Evolutionary conservation across 2,113 vertebrate genomes (phyloP).

Genomic region (Perccottus glenii): DNA sequence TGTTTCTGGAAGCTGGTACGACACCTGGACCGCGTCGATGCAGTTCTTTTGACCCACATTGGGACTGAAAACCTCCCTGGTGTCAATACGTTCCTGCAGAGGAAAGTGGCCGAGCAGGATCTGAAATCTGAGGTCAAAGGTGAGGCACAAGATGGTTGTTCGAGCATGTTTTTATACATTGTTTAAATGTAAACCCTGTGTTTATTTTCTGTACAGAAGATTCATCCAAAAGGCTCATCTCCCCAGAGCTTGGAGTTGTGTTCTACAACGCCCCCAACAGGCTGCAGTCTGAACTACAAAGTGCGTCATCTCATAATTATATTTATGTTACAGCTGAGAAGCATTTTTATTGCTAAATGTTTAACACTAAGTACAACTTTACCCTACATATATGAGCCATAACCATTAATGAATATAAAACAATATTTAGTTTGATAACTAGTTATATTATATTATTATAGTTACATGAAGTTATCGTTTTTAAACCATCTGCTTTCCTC

Average conservation of each 20-base stretch:
- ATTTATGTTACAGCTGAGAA: neutral
- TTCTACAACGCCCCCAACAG: conserved; percentile 88
- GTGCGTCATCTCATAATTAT: conserved; percentile 47
- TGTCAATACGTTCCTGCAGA: conserved; percentile 88
- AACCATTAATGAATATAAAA: neutral
- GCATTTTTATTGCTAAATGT: neutral
- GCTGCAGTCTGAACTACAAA: conserved; percentile 64
- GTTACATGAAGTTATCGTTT: no score
- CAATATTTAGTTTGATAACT: no score
- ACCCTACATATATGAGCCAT: neutral
- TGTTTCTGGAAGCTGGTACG: conserved; percentile 97
- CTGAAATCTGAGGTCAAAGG: conserved; percentile 64
- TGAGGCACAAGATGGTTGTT: conserved; percentile 6
- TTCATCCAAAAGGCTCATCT: conserved; percentile 87
- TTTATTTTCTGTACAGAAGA: conserved; percentile 72
- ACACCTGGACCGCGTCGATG: conserved; percentile 96
- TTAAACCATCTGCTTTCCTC: no score
- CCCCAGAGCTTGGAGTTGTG: conserved; percentile 89
- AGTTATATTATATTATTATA: no score
- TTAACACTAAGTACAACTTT: neutral
- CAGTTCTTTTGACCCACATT: conserved; percentile 87
- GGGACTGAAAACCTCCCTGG: conserved; percentile 92
- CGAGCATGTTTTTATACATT: neutral
- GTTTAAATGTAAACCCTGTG: neutral
- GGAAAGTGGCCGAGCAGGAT: conserved; percentile 89